A percentile compares a stretch with the other conserved stretches of the same genome.
phyloP scores from a whole-genome alignment of 2,888 invertebrate genomes.

The Phortica okadai region DNA sequence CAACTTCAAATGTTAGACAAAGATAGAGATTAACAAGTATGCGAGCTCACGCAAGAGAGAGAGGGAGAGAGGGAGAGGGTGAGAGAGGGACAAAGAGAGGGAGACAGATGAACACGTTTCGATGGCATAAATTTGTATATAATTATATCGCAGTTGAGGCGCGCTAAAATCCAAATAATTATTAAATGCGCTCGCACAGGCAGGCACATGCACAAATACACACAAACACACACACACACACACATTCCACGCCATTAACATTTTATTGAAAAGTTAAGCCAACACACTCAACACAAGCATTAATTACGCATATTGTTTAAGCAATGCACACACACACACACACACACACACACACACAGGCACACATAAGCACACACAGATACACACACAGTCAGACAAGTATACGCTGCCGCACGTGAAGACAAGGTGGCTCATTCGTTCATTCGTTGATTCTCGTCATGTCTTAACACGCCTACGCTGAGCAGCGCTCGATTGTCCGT shows the following conservation, averaged over 20 bases:
- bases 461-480: too few species aligned
- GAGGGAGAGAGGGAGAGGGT: too few species aligned
- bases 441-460: conserved; percentile 5
- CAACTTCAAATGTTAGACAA: too few species aligned
- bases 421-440: neutral
- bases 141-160: neutral
- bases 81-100: too few species aligned
- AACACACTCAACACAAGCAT: conserved; percentile 26
- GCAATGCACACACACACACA: conserved; percentile 1
- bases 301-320: conserved; percentile 41
- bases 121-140: neutral
- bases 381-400: neutral
- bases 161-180: conserved; percentile 21
- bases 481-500: too few species aligned
- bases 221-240: conserved; percentile 29
- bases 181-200: neutral
- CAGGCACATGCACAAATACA: conserved; percentile 13
- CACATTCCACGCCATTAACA: conserved; percentile 33
- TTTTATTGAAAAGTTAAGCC: conserved; percentile 39
- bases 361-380: too few species aligned
- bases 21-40: too few species aligned
- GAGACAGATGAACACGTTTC: neutral
- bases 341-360: conserved; percentile 8
- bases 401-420: neutral
- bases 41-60: too few species aligned